Conservation (phyloP, 64 coral and sea anemone species). For the Dendronephthya gigantea region DNA sequence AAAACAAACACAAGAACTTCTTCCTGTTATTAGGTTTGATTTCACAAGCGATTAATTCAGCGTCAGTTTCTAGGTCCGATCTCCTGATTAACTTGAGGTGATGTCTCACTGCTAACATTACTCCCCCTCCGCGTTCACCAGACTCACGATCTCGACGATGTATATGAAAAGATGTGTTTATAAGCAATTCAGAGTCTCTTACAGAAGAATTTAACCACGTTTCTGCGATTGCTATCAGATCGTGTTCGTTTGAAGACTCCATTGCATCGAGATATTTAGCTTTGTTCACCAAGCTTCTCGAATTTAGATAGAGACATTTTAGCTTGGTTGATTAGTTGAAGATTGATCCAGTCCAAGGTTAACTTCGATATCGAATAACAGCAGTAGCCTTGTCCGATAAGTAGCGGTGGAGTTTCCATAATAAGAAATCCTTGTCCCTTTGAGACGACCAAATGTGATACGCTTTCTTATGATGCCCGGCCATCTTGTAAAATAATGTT, state of each 20-base stretch:
- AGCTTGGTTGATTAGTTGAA: too few relatives aligned
- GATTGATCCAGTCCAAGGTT: too few relatives aligned
- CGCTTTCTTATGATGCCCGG: too few relatives aligned
- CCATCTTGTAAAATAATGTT: too few relatives aligned
- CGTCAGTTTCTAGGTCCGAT: background rate
- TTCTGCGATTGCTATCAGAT: conserved; percentile 1
- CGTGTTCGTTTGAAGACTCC: background rate
- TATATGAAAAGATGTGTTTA: background rate
- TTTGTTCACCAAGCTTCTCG: background rate
- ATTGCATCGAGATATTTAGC: background rate
- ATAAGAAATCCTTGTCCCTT: too few relatives aligned
- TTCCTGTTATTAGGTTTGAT: background rate
- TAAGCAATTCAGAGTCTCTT: background rate
- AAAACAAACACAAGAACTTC: background rate
- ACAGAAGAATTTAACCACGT: background rate
- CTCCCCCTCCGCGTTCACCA: background rate
- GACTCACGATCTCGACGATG: background rate
- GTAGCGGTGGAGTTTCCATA: too few relatives aligned
- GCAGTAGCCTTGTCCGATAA: too few relatives aligned
- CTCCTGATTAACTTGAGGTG: background rate
- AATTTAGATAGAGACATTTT: background rate
- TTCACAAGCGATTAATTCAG: background rate
- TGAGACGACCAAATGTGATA: too few relatives aligned
- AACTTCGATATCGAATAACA: too few relatives aligned
- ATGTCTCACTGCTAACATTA: background rate